phyloP scores from a whole-genome alignment of 2,888 invertebrate species.

The Rhaphigaster nebulosa region DNA sequence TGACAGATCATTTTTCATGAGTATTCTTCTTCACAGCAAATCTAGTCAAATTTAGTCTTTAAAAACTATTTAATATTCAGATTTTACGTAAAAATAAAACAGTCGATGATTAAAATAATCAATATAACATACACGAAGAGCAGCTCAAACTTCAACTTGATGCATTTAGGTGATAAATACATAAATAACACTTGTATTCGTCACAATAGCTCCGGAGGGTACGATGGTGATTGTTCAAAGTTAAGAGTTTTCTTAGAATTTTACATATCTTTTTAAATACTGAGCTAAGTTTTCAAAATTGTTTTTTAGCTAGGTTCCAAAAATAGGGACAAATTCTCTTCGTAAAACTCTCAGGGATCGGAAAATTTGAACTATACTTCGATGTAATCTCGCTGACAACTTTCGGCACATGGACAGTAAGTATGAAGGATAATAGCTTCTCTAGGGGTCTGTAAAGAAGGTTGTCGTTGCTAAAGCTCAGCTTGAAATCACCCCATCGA shows the following conservation, averaged over 20 bases:
- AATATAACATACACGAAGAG: not conserved
- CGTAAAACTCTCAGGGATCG: not conserved
- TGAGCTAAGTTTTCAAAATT: not conserved
- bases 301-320: not conserved
- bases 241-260: not conserved
- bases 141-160: not conserved
- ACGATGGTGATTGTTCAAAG: not conserved
- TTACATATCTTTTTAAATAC: not conserved
- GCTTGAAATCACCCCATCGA: not conserved
- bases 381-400: not conserved
- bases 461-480: not conserved
- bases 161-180: not conserved
- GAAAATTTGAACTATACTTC: not conserved
- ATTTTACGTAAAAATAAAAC: too few relatives aligned
- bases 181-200: too few relatives aligned
- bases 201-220: not conserved
- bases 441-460: not conserved
- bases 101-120: not conserved
- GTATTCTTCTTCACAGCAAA: constrained; percentile 17
- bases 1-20: not conserved
- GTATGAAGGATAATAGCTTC: not conserved
- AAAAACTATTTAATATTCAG: too few relatives aligned
- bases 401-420: not conserved
- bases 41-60: not conserved
- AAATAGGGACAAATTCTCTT: constrained; percentile 12